Evolutionary conservation across 2,113 vertebrate species (phyloP), one percentile per base, ranked within the genome.

Genomic region (Brienomyrus brachyistius): DNA sequence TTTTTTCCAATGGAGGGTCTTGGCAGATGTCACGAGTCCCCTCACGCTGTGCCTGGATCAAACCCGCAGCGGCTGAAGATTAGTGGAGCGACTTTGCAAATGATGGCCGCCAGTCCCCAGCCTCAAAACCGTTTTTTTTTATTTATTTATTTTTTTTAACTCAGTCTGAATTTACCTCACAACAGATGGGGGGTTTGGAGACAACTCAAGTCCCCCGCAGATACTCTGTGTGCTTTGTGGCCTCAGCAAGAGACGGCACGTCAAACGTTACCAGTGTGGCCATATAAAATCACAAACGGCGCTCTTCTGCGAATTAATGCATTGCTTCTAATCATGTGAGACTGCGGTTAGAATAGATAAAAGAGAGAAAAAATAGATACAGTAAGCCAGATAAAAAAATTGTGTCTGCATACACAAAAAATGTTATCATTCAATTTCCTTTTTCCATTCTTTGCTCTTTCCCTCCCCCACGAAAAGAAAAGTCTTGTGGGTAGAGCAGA

Each of bases 11-110:
- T 23, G 40, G 87, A 21, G 13, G 92, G 93, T 91, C 90, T 92
- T 94, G 93, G 94, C 95, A 96, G 95, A 95, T 96, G 95, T 95
- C 94, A 95, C 92, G 88, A 92, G 92, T 92, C 93, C 93, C 82
- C 95, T 91, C 89, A 93, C 93, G 94, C 92, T 91, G 88, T 91
- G 91, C 89, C 92, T 92, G 91, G 90, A 92, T 92, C 91, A 92
- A 92, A 91, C 92, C 91, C 91, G 90, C 91, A 89, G 91, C 89
- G 91, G 91, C 84, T 70, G 87, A 91, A 89, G 90, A 90, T 84
- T 62, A 84, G 86, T 85, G n/a, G 89, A 83, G 66, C 62, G 89
- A 89, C 70, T 59, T 91, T 88, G 90, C 43, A 9, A 86, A 51
- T 5, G 15, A 35, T 52, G 48, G 82, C 50, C 31, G 62, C 21